Evolutionary conservation across 2,113 vertebrate genomes (phyloP).

Genomic region (Lagopus muta): DNA sequence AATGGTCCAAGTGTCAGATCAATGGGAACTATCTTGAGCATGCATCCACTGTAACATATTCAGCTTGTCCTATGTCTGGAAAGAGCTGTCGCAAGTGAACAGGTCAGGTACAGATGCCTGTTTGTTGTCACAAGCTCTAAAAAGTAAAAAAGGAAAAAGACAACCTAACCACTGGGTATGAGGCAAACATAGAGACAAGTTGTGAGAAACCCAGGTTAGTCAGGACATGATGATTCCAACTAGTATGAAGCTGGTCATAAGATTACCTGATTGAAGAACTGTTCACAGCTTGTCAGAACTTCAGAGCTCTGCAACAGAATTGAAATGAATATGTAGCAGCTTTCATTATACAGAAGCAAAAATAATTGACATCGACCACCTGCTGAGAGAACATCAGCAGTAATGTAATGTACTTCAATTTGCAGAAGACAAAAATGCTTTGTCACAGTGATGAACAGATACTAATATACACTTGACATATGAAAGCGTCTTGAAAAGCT

Average conservation of each 20-base stretch:
- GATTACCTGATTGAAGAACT: slow-evolving; percentile 68
- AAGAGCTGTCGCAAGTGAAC: not conserved
- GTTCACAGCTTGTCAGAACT: slow-evolving; percentile 67
- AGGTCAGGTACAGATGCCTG: not conserved
- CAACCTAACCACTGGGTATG: slow-evolving; percentile 29
- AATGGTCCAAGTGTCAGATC: not conserved
- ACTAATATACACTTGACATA: not conserved
- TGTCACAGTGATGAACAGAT: slow-evolving; percentile 32
- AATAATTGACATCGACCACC: slow-evolving; percentile 67
- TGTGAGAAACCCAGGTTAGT: slow-evolving; percentile 68
- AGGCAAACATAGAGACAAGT: slow-evolving; percentile 52
- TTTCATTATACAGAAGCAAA: slow-evolving; percentile 65
- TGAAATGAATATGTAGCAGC: slow-evolving; percentile 68
- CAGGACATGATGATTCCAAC: slow-evolving; percentile 60
- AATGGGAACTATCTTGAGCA: not conserved
- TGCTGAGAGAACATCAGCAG: slow-evolving; percentile 59
- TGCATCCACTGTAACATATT: not conserved
- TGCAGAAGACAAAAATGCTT: slow-evolving; percentile 35
- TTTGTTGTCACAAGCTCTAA: not conserved
- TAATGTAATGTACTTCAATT: slow-evolving; percentile 62
- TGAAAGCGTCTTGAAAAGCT: not conserved
- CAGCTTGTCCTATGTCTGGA: not conserved
- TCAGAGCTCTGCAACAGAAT: slow-evolving; percentile 70
- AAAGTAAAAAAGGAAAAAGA: not conserved
- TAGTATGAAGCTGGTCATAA: slow-evolving; percentile 62